phyloP scores from a whole-genome alignment of 2,113 vertebrate genomes.

The Cranoglanis bouderius region DNA sequence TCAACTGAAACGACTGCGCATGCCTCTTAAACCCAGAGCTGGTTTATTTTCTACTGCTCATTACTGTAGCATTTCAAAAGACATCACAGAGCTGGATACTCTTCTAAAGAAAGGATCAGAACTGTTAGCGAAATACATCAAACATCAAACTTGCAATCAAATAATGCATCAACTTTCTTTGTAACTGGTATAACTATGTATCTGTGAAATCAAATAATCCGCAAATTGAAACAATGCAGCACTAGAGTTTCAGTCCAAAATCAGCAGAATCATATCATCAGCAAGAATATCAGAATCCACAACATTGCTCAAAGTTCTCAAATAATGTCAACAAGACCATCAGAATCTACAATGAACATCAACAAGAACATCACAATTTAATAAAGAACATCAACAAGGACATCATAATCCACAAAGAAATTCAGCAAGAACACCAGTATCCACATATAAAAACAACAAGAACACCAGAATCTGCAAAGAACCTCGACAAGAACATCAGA shows the following conservation, averaged over 20 bases:
- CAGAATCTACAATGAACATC: not conserved
- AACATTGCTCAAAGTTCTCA: too few species aligned
- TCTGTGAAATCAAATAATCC: not conserved
- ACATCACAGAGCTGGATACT: constrained; percentile 54
- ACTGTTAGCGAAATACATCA: constrained; percentile 51
- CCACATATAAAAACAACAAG: not conserved
- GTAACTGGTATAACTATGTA: not conserved
- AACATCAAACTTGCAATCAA: constrained; percentile 20
- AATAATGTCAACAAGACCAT: too few species aligned
- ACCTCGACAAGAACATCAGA: not conserved
- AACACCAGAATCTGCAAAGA: not conserved
- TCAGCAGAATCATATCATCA: too few species aligned
- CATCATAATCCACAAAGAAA: not conserved
- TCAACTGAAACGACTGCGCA: constrained; percentile 50
- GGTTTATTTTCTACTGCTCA: constrained; percentile 61
- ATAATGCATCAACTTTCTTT: constrained; percentile 7
- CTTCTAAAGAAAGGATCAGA: constrained; percentile 60
- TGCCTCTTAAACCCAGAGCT: constrained; percentile 63
- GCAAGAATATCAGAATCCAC: too few species aligned
- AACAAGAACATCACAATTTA: not conserved
- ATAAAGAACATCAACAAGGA: not conserved
- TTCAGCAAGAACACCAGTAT: not conserved
- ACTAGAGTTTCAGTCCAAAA: not conserved
- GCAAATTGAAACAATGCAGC: not conserved
- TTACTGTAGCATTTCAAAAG: constrained; percentile 62